Evolutionary conservation across 2,113 vertebrate genomes (phyloP), one percentile per base, ranked within the genome.

Genomic region (Malurus elegans): DNA sequence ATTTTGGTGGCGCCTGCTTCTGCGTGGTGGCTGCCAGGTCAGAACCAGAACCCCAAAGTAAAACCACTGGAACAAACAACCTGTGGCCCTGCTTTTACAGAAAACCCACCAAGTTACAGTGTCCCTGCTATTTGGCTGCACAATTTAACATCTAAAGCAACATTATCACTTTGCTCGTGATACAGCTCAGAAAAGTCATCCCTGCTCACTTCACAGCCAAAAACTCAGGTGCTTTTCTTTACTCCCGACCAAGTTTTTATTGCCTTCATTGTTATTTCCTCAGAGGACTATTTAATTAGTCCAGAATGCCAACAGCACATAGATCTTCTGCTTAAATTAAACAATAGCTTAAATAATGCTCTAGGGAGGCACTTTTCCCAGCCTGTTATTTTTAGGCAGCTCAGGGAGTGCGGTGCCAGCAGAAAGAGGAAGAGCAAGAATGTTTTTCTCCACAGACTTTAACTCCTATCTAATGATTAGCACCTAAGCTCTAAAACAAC

Each of bases 341-440:
- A 95, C 95, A 95, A 95, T 95, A 88, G 91, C 89, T 93, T 89
- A 67, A 96, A 86, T 78, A 94, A 95, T 60, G 90, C 94, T 76
- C 87, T 14, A 28, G 91, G 94, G 94, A 97, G 72, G 86, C 76
- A 48, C 78, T 94, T 93, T 86, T 95, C 86, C 94, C 85, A 93
- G 92, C 50, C 75, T 84, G 93, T 92, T 96, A 96, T 97, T 94
- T 97, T 96, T 96, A 96, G 95, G 92, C 26, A 48, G 36, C 69
- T 61, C 6, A 1, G 90, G 75, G 93, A 95, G 84, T 2, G 5
- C 8, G 32, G 34, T 16, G 86, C 54, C 91, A 83, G 48, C 85
- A 81, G 60, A 88, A 94, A 94, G 94, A 93, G 92, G 93, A 96
- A 95, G 83, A 95, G 36, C 67, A 71, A 80, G 61, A 87, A 86